phyloP scores from a whole-genome alignment of 2,888 invertebrate species.

The Zaprionus lineosus region DNA sequence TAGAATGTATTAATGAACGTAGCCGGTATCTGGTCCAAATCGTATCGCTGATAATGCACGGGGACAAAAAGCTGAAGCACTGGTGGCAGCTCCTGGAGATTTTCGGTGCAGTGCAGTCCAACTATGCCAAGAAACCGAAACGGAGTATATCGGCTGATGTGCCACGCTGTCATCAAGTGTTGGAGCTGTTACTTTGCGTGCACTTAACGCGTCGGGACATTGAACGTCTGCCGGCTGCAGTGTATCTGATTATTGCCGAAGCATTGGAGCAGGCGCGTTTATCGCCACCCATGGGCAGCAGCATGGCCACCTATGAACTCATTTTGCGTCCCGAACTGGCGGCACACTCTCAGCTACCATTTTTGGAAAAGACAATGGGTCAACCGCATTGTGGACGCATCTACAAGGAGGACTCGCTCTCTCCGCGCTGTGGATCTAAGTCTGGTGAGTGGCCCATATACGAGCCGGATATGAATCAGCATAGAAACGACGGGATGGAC shows the following conservation, averaged over 20 bases:
- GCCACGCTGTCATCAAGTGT: conserved; percentile 78
- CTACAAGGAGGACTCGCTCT: conserved; percentile 81
- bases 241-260: conserved; percentile 87
- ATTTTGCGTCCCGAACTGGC: conserved; percentile 88
- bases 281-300: conserved; percentile 88
- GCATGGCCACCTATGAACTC: conserved; percentile 87
- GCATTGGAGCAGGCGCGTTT: conserved; percentile 88
- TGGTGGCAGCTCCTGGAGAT: conserved; percentile 81
- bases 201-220: conserved; percentile 85
- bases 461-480: conserved; percentile 62
- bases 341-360: conserved; percentile 83
- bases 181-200: conserved; percentile 81
- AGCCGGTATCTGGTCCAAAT: conserved; percentile 88
- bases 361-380: conserved; percentile 29
- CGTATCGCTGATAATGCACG: conserved; percentile 78
- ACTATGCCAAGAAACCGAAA: conserved; percentile 68
- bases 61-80: conserved; percentile 74
- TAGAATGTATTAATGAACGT: conserved; percentile 88
- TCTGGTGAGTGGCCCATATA: conserved; percentile 73
- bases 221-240: conserved; percentile 87
- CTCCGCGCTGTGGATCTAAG: conserved; percentile 77
- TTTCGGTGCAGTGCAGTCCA: conserved; percentile 68
- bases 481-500: conserved; percentile 85
- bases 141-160: conserved; percentile 74
- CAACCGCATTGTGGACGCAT: conserved; percentile 58